Evolutionary conservation across 2,888 invertebrate genomes (phyloP).

Genomic region (Hyposoter didymator): DNA sequence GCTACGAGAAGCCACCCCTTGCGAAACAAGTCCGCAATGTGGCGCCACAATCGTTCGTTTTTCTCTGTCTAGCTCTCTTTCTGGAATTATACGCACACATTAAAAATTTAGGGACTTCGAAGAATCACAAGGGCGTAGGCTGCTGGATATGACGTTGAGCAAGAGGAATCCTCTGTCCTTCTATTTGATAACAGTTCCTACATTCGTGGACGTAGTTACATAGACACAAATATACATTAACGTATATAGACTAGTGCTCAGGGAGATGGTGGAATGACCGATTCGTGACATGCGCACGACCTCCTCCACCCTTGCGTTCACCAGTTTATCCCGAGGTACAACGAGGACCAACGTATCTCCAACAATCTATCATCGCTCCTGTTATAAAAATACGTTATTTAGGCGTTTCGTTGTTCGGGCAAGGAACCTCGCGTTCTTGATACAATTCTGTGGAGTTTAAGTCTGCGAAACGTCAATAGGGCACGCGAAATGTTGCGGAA

Average conservation of each 20-base stretch:
- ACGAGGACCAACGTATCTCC: conserved; percentile 54
- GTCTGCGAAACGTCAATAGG: not conserved
- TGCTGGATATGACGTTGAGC: not conserved
- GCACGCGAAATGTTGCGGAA: not conserved
- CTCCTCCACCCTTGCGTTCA: conserved; percentile 56
- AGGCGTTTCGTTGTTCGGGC: not conserved
- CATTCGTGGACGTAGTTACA: not conserved
- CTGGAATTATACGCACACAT: conserved; percentile 28
- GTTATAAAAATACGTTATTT: conserved; percentile 12
- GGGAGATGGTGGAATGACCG: conserved; percentile 43
- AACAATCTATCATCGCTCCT: conserved; percentile 15
- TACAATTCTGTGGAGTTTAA: not conserved
- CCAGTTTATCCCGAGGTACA: conserved; percentile 65
- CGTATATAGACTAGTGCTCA: not conserved
- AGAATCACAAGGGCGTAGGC: not conserved
- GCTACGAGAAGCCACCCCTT: conserved; percentile 62
- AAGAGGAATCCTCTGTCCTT: not conserved
- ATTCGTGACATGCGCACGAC: conserved; percentile 55
- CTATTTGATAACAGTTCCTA: not conserved
- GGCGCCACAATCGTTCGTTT: conserved; percentile 66
- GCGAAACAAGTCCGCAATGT: conserved; percentile 55
- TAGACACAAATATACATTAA: not conserved
- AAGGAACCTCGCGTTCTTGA: not conserved
- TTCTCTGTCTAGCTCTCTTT: not conserved
- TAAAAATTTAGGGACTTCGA: not conserved